Percentiles rank a stretch among this genome's conserved stretches.
Evolutionary conservation across 2,113 vertebrate species (phyloP).

Genomic region (Nasalis larvatus): DNA sequence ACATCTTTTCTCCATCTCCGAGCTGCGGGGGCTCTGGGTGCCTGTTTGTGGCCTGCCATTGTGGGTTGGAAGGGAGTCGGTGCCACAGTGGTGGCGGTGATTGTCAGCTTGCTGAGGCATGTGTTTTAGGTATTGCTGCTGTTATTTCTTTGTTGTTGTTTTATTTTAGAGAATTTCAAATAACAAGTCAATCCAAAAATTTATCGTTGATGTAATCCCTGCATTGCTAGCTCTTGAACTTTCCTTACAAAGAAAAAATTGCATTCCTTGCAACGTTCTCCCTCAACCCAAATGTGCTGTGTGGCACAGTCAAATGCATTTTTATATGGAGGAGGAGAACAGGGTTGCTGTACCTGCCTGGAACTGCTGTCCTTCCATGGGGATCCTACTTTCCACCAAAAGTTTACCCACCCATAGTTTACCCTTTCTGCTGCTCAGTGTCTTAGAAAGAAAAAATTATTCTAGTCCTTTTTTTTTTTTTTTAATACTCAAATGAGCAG

Average conservation of each 20-base stretch:
- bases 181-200: neutral
- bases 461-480: neutral
- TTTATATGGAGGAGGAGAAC: rapidly evolving
- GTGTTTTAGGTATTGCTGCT: neutral
- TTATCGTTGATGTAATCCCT: neutral
- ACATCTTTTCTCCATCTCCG: neutral
- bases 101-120: neutral
- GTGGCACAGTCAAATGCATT: rapidly evolving
- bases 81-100: too few relatives aligned
- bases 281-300: neutral
- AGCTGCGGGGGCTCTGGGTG: too few relatives aligned
- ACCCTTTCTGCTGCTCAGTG: neutral
- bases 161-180: conserved; percentile 10
- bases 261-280: neutral
- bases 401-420: neutral
- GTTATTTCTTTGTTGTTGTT: neutral
- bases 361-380: neutral
- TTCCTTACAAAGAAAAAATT: neutral
- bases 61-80: too few relatives aligned
- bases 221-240: neutral
- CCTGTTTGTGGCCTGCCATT: neutral
- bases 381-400: neutral
- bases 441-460: neutral
- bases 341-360: neutral
- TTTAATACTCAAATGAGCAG: neutral